Evolutionary conservation across 2,113 vertebrate genomes (phyloP).

Genomic region (Zosterops borbonicus): DNA sequence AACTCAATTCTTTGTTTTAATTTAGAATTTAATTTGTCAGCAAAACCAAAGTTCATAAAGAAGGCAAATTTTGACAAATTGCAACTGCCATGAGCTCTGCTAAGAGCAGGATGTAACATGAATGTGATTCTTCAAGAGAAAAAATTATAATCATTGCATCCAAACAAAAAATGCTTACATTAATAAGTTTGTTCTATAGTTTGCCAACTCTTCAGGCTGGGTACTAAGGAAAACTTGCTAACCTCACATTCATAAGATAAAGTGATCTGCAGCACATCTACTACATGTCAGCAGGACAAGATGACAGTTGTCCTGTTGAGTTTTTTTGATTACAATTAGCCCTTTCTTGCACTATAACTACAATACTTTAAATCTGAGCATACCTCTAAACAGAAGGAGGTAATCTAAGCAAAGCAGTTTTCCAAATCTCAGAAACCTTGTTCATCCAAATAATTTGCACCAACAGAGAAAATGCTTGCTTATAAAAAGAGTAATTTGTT

Average conservation of each 20-base stretch:
- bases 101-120: constrained; percentile 59
- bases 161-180: constrained; percentile 33
- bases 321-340: not conserved
- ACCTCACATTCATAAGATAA: not conserved
- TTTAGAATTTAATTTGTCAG: constrained; percentile 61
- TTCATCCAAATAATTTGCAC: not conserved
- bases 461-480: not conserved
- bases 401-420: not conserved
- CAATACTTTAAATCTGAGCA: not conserved
- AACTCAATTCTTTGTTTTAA: constrained; percentile 48
- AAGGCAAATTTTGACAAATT: constrained; percentile 66
- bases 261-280: not conserved
- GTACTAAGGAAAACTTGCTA: not conserved
- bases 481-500: not conserved
- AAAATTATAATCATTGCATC: constrained; percentile 41
- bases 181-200: not conserved
- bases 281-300: not conserved
- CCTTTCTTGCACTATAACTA: not conserved
- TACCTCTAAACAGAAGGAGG: not conserved
- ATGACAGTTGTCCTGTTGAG: not conserved
- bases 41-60: constrained; percentile 54
- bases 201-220: constrained; percentile 29
- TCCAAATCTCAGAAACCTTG: not conserved
- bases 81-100: constrained; percentile 51
- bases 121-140: constrained; percentile 30